Evolutionary conservation across 2,797 vertebrate species (phyloP), one percentile per base, ranked within the genome.

Genomic region (Bryconaethiops microstoma): DNA sequence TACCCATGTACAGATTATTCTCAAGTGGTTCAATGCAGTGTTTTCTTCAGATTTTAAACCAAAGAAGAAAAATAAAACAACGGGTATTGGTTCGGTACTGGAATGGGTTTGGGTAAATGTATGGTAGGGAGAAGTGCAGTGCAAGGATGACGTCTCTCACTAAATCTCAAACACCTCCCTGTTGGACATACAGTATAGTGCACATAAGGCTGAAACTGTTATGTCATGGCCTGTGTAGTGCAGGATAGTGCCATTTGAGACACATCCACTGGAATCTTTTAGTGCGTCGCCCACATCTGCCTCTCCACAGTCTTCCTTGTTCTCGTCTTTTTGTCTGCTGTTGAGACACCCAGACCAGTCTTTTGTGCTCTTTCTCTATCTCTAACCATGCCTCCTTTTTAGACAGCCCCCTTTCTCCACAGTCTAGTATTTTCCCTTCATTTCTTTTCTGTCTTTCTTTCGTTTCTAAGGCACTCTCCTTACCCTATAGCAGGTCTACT

Each of bases 211-310:
- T 29, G 29, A 40, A n/a, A 7, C 17, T 16, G n/a, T 65, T 40
- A n/a, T 45, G 42, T 42, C 10, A 12, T 17, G 29, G 17, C 35
- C 35, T 35, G 39, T 67, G 8, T n/a, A 45, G 64, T 42, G 64
- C 40, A 67, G 19, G 42, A 67, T 2, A 1, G 39, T 45, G 39
- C 64, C 19, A 45, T 45, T 45, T 45, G 39, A 67, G 64, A 67
- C 17, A 67, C 17, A 67, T 19, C 64, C 64, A 5, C n/a, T 67
- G 40, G 64, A 45, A 42, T 67, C 39, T 45, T 67, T 67, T 45
- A 42, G 39, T 45, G 64, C 64, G 42, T 45, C 19, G 12, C 19
- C 39, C 19, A 42, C 19, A 45, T 67, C 39, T 67, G 84, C 87
- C 84, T 86, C 71, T 19, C 57, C 5, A 10, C 40, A 35, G 25